Evolutionary conservation across 2,888 invertebrate species (phyloP).

Genomic region (Dryobotodes eremita): DNA sequence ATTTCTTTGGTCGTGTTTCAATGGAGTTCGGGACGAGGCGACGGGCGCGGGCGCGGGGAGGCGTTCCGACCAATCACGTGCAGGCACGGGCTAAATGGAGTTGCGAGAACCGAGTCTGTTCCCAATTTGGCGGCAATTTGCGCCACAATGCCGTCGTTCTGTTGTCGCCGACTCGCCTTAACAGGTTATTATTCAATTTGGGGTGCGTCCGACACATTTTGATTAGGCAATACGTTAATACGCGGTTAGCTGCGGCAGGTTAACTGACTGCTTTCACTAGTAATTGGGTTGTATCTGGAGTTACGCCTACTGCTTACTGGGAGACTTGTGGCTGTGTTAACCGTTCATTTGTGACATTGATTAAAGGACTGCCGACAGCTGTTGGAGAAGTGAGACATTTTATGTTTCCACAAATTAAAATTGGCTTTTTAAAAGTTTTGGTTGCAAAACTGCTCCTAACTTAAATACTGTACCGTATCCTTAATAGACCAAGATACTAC

Average conservation of each 20-base stretch:
- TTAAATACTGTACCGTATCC: background rate
- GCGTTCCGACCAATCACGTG: slow-evolving; percentile 89
- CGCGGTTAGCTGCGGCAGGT: slow-evolving; percentile 79
- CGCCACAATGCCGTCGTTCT: slow-evolving; percentile 84
- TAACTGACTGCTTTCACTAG: slow-evolving; percentile 61
- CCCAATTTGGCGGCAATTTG: slow-evolving; percentile 89
- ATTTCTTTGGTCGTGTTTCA: slow-evolving; percentile 81
- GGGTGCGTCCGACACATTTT: slow-evolving; percentile 86
- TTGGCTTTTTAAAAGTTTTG: background rate
- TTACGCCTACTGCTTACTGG: slow-evolving; percentile 51
- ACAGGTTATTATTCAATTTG: slow-evolving; percentile 89
- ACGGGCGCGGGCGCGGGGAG: slow-evolving; percentile 71
- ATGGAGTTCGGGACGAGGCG: slow-evolving; percentile 71
- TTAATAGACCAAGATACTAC: no score
- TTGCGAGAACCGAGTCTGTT: slow-evolving; percentile 84
- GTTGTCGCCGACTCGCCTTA: slow-evolving; percentile 77
- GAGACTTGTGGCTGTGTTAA: slow-evolving; percentile 27
- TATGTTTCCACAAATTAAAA: background rate
- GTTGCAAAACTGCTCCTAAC: background rate
- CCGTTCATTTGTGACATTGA: slow-evolving; percentile 38
- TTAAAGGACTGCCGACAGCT: slow-evolving; percentile 10
- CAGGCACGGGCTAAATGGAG: slow-evolving; percentile 86
- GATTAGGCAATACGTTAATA: slow-evolving; percentile 86
- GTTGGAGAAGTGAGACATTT: background rate
- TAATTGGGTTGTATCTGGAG: slow-evolving; percentile 60